Evolutionary conservation across 2,113 vertebrate genomes (phyloP), one percentile per base, ranked within the genome.

Genomic region (Siniperca chuatsi): DNA sequence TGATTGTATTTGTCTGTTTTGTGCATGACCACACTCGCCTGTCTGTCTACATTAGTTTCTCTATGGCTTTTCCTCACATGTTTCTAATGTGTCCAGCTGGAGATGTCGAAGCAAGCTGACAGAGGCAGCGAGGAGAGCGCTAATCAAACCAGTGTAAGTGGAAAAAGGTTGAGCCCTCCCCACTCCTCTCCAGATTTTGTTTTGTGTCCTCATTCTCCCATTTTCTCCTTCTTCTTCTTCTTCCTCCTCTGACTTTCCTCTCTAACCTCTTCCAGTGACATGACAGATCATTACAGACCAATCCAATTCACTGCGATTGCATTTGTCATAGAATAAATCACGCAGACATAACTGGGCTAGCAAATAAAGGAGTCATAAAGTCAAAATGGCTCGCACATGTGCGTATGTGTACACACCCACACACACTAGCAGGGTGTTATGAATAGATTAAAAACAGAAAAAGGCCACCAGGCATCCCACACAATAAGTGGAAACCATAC

Each of bases 121-220:
- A 90, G 93, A 93, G 93, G 92, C 80, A 91, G 91, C 70, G 93
- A 97, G 70, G 91, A 95, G 50, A 81, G 61, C 76, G 87, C 95
- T 81, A 93, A 95, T 90, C 95, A 96, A 86, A 86, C 95, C 66
- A 96, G 79, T 40, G 95, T 97, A 95, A 97, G 96, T 96, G 75
- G 66, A 60, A 80, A 79, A 68, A 81, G 37, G 58, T 20, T 62
- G 25, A 78, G 44, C 70, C 77, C 35, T 67, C 40, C 25, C 65
- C 29, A 3, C 40, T 44, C 40, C 33, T 60, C 87, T 86, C 74
- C 73, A 46, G n/a, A 70, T 81, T 65, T 60, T 76, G 66, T 74
- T 75, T 75, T 84, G 25, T 79, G 58, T 80, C 73, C 77, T 89
- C 76, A 33, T 67, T 66, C 50, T 70, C 48, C 50, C 46, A 71